Evolutionary conservation across 2,113 vertebrate genomes (phyloP).

Genomic region (Pelmatolapia mariae): DNA sequence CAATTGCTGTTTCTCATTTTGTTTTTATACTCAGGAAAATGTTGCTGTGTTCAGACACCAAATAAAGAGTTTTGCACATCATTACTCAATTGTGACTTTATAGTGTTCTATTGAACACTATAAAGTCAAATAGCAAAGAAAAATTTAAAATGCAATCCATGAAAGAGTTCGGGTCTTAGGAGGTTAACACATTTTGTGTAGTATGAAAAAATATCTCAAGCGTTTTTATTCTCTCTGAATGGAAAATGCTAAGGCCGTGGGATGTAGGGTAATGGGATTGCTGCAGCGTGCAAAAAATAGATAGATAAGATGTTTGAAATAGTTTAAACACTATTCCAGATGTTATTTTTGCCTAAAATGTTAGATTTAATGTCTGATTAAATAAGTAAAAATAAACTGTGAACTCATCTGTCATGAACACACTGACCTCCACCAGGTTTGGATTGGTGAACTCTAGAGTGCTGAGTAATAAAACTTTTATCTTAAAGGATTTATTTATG

Average conservation of each 20-base stretch:
- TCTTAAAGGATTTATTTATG: neutral
- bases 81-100: neutral
- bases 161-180: neutral
- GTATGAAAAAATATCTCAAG: neutral
- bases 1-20: neutral
- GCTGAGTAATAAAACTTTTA: neutral
- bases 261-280: neutral
- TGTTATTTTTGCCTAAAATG: neutral
- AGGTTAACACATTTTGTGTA: rapidly evolving
- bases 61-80: neutral
- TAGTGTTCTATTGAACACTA: neutral
- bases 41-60: neutral
- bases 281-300: neutral
- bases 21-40: neutral
- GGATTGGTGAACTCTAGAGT: neutral
- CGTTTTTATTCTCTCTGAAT: neutral
- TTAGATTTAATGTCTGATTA: neutral
- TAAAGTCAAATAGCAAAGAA: neutral
- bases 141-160: neutral
- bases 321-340: neutral
- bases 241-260: neutral
- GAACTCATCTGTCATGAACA: neutral
- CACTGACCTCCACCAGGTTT: neutral
- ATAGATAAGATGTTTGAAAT: neutral
- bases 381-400: neutral